phyloP scores from a whole-genome alignment of 2,888 invertebrate genomes.

The Volucella zonaria region DNA sequence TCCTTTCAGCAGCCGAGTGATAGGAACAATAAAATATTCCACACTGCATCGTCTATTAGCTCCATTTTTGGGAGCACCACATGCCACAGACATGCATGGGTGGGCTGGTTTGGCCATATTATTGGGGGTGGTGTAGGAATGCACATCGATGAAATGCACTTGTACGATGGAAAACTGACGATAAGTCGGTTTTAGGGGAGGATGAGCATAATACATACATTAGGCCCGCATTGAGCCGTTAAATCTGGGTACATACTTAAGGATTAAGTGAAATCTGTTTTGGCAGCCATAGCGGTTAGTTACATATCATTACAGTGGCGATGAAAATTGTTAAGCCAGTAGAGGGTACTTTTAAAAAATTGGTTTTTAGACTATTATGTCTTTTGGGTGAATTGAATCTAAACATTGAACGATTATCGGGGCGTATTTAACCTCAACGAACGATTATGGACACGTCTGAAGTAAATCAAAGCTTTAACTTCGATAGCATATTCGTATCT shows the following conservation, averaged over 20 bases:
- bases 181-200: slow-evolving; percentile 30
- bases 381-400: no score
- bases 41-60: slow-evolving; percentile 30
- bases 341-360: background rate
- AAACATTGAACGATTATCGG: no score
- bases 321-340: background rate
- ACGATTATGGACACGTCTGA: no score
- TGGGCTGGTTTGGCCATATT: background rate
- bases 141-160: slow-evolving; percentile 31
- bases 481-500: no score
- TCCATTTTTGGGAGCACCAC: background rate
- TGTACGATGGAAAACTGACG: background rate
- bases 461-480: no score
- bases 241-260: slow-evolving; percentile 23
- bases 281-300: slow-evolving; percentile 27
- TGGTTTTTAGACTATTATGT: background rate
- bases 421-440: no score
- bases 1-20: slow-evolving; percentile 23
- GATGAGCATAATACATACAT: slow-evolving; percentile 13
- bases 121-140: slow-evolving; percentile 25
- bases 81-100: background rate
- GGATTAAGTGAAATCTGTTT: slow-evolving; percentile 45
- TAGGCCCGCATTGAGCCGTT: slow-evolving; percentile 50
- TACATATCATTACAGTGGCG: slow-evolving; percentile 5
- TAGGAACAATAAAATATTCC: slow-evolving; percentile 31